phyloP scores from a whole-genome alignment of 2,113 vertebrate species.

The Oriolus oriolus region DNA sequence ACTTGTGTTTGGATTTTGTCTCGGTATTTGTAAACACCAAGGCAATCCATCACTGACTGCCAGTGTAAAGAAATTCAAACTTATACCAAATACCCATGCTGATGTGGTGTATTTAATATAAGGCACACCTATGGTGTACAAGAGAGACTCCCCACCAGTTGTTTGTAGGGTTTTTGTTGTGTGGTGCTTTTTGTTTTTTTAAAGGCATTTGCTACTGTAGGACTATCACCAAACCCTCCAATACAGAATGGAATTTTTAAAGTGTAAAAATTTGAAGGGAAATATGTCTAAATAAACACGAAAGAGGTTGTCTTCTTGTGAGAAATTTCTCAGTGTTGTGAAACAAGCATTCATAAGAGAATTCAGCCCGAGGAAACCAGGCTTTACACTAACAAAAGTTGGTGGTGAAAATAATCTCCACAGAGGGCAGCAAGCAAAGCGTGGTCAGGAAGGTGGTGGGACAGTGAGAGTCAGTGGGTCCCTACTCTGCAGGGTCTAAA shows the following conservation, averaged over 20 bases:
- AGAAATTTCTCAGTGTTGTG: neutral
- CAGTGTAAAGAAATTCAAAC: neutral
- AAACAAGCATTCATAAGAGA: neutral
- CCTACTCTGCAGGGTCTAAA: too few species aligned
- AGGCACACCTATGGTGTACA: neutral
- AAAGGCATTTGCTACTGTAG: neutral
- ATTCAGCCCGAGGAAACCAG: neutral
- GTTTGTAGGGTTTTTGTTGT: neutral
- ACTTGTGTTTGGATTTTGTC: slow-evolving; percentile 19
- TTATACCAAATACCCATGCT: neutral
- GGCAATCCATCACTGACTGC: neutral
- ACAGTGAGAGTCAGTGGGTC: neutral
- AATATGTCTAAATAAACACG: neutral
- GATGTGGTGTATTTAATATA: neutral
- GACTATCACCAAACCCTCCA: neutral
- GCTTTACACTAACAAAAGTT: neutral
- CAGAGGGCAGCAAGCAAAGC: neutral
- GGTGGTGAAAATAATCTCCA: neutral
- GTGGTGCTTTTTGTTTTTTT: neutral
- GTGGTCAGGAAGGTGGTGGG: neutral
- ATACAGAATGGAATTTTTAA: neutral
- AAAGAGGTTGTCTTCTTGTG: neutral
- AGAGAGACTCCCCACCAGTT: neutral
- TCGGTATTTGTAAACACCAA: slow-evolving; percentile 3
- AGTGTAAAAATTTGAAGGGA: neutral